Conservation (phyloP, 2,888 invertebrate genomes). For the Latrodectus elegans region DNA sequence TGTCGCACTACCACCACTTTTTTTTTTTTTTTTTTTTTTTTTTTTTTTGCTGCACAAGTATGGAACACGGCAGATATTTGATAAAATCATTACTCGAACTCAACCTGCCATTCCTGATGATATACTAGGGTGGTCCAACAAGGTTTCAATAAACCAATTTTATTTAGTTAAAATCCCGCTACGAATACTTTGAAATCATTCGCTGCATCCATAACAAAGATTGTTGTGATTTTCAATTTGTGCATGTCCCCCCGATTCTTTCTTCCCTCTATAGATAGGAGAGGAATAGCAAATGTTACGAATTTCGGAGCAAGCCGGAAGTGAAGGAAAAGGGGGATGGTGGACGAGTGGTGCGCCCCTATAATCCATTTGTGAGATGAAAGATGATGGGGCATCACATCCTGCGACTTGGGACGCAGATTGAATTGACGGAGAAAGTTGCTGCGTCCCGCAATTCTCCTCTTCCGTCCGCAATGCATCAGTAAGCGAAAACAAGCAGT, state of each 20-base stretch:
- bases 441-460: background rate
- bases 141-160: too few species aligned
- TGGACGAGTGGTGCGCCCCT: background rate
- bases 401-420: slow-evolving; percentile 25
- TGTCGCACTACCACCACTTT: too few species aligned
- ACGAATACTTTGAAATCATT: too few species aligned
- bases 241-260: background rate
- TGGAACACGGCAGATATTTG: too few species aligned
- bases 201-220: too few species aligned
- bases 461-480: background rate
- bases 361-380: slow-evolving; percentile 58
- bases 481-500: too few species aligned
- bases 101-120: too few species aligned
- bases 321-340: background rate
- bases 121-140: too few species aligned
- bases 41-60: too few species aligned
- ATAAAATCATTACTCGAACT: too few species aligned
- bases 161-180: too few species aligned
- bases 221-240: background rate
- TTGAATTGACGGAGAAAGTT: slow-evolving; percentile 16
- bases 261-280: background rate
- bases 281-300: slow-evolving; percentile 26
- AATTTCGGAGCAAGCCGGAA: slow-evolving; percentile 60
- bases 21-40: too few species aligned
- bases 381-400: slow-evolving; percentile 24